These are phyloP conservation scores for Girardinus metallicus DNA, from an alignment of 2,797 vertebrate species.

Conservation along the genomic window DNA sequence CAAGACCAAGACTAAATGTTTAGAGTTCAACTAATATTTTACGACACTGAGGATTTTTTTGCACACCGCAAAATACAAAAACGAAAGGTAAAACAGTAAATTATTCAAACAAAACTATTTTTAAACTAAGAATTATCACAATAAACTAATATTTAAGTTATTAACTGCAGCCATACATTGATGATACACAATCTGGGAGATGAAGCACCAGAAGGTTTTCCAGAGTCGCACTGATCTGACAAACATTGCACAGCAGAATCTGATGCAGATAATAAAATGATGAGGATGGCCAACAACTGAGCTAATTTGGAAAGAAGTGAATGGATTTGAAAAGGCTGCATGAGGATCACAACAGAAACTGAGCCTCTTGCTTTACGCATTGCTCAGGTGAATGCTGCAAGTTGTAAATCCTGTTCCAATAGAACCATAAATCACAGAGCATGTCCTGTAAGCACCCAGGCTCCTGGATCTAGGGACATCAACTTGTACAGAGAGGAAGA, in stretches of 20 bases:
- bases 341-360: not conserved
- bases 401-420: not conserved
- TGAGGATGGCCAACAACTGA: not conserved
- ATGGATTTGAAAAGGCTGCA: not conserved
- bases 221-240: not conserved
- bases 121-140: not conserved
- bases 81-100: not conserved
- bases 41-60: not conserved
- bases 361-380: not conserved
- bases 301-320: not conserved
- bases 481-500: not conserved
- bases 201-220: not conserved
- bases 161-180: not conserved
- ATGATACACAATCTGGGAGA: not conserved
- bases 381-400: not conserved
- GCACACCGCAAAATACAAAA: not conserved
- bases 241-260: not conserved
- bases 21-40: not conserved
- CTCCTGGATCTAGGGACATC: not conserved
- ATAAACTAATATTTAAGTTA: not conserved
- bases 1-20: not conserved
- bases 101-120: not conserved
- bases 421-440: not conserved
- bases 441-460: not conserved
- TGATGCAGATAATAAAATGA: not conserved